phyloP scores from a whole-genome alignment of 2,113 vertebrate species.

The Pardalotus punctatus region DNA sequence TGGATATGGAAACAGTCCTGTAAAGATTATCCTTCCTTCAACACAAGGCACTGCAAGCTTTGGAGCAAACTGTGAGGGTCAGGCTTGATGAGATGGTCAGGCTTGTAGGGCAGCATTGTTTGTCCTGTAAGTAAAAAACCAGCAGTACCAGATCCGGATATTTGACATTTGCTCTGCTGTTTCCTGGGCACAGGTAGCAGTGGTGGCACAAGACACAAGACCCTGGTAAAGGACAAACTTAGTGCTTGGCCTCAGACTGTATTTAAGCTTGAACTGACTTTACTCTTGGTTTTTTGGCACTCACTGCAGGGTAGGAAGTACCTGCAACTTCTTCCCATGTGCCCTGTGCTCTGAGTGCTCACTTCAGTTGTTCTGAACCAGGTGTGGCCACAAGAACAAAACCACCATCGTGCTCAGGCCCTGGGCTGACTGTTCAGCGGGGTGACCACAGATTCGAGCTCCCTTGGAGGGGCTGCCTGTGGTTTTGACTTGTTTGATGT shows the following conservation, averaged over 20 bases:
- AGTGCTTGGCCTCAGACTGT: background rate
- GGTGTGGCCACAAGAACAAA: slow-evolving; percentile 8
- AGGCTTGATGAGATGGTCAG: background rate
- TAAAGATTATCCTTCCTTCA: background rate
- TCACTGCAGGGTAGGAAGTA: background rate
- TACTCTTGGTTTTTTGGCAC: background rate
- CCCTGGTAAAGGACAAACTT: background rate
- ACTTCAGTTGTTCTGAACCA: background rate
- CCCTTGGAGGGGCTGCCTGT: background rate
- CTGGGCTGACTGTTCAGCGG: background rate
- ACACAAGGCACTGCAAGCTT: rapidly evolving
- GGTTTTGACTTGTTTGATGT: background rate
- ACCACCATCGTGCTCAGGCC: rapidly evolving
- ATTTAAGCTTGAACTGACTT: background rate
- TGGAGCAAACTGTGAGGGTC: background rate
- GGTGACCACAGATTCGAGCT: background rate
- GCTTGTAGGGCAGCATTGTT: background rate
- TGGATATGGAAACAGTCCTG: background rate
- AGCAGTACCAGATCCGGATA: background rate
- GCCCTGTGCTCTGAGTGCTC: background rate
- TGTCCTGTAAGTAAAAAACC: background rate
- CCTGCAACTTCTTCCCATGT: background rate
- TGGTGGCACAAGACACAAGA: background rate
- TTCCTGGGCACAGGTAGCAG: background rate
- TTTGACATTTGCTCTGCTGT: rapidly evolving